A percentile compares a stretch with the other conserved stretches of the same genome.
These are phyloP conservation scores for Zingel zingel DNA, from an alignment of 2,113 vertebrate genomes.

Conservation along the genomic window DNA sequence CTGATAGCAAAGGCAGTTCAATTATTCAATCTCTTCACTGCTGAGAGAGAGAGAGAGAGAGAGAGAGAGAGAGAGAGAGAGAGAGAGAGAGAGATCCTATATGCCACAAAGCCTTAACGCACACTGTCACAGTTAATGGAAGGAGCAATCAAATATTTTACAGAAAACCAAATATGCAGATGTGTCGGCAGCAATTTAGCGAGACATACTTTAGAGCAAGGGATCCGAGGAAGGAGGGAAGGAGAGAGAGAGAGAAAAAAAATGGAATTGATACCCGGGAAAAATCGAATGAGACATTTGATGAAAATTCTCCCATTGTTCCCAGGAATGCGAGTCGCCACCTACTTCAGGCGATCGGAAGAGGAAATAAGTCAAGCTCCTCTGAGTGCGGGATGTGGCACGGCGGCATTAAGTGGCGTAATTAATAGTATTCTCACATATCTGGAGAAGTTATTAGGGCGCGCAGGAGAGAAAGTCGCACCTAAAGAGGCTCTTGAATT, in stretches of 20 bases:
- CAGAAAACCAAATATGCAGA: slow-evolving; percentile 78
- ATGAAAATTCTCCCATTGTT: slow-evolving; percentile 77
- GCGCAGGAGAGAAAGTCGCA: slow-evolving; percentile 65
- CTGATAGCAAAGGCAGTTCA: slow-evolving; percentile 53
- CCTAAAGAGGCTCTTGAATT: slow-evolving; percentile 81
- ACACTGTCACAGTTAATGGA: slow-evolving; percentile 72
- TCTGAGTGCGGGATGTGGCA: slow-evolving; percentile 67
- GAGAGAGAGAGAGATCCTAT: slow-evolving; percentile 42
- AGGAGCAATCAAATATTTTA: slow-evolving; percentile 74
- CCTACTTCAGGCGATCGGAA: slow-evolving; percentile 50
- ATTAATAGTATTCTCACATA: slow-evolving; percentile 83
- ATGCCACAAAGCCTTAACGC: slow-evolving; percentile 58
- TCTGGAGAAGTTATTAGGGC: slow-evolving; percentile 78
- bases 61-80: slow-evolving; percentile 45
- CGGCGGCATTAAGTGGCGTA: slow-evolving; percentile 72
- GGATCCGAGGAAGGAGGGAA: slow-evolving; percentile 19
- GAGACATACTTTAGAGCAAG: slow-evolving; percentile 67
- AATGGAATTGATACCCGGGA: slow-evolving; percentile 22
- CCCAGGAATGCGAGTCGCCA: slow-evolving; percentile 61
- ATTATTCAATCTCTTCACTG: slow-evolving; percentile 63
- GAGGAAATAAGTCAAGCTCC: slow-evolving; percentile 60
- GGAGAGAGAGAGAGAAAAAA: background rate
- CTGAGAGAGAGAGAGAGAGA: slow-evolving; percentile 41
- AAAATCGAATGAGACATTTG: slow-evolving; percentile 74
- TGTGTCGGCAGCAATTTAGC: slow-evolving; percentile 73